Base-by-base conservation (phyloP, 2,888 invertebrate species). In the Harmothoe impar region DNA sequence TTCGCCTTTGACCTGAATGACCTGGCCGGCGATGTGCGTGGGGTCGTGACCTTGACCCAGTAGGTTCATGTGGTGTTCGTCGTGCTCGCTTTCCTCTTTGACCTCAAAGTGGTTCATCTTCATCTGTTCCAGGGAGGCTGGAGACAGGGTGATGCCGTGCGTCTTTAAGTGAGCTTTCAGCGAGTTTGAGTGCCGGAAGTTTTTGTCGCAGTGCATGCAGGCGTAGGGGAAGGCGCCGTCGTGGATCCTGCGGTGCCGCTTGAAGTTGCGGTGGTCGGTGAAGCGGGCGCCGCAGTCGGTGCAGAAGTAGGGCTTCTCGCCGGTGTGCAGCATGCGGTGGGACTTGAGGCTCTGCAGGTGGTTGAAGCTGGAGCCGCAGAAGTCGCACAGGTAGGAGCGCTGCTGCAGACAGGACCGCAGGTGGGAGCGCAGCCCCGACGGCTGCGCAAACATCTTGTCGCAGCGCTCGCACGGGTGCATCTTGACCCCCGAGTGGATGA, bases 161-260 rank as follows among this genome's bases (percentile, higher is more conserved):
- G 86, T 86, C 33, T 86, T 91, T 89, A 93, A 33, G 84, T 94
- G 94, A 17, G 93, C 92, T 86, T 94, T 94, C 52, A 94, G 91
- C 20, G 94, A 93, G 90, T 94, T 94, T 20, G 94, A 94, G 89
- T 94, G 94, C 29, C 94, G 91, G 90, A 93, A 94, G n/a, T 92
- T 90, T 77, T 94, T 94, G n/a, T 92, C 92, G 90, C 94, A 94
- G n/a, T 92, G 91, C 0, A 91, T 86, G 54, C 94, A 94, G 3
- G 93, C 84, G 90, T 94, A 94, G 0, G 94, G 94, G 84, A 92
- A 94, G 25, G 91, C 62, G 86, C 92, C 92, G 33, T 93, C 93
- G 62, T 94, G 94, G 72, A 94, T 94, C 17, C 93, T 92, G 89
- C 93, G 92, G 91, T 94, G 94, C 0, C 94, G 91, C 72, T 93